Percentiles rank a stretch among this genome's conserved stretches.
phyloP scores from a whole-genome alignment of 2,797 vertebrate genomes.

The Micropoecilia bifurca region DNA sequence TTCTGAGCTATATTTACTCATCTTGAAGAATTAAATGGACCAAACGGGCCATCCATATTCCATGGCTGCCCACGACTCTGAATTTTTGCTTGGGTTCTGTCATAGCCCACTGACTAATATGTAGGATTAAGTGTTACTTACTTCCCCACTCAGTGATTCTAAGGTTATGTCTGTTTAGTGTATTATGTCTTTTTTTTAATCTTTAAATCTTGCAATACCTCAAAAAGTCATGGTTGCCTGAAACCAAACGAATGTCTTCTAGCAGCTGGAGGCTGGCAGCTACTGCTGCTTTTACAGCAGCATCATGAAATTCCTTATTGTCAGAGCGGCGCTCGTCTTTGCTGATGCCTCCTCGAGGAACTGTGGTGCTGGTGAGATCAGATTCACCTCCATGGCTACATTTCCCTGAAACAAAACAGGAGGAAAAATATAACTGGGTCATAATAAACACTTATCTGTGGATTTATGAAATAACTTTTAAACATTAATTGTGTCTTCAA shows the following conservation, averaged over 20 bases:
- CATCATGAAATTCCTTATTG: slow-evolving; percentile 58
- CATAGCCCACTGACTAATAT: neutral
- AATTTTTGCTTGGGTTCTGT: neutral
- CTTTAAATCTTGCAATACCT: slow-evolving; percentile 51
- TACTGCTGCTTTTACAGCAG: slow-evolving; percentile 69
- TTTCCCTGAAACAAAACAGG: slow-evolving; percentile 71
- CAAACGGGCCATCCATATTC: neutral
- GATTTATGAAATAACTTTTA: neutral
- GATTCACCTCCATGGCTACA: slow-evolving; percentile 81
- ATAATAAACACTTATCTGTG: neutral
- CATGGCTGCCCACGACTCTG: neutral
- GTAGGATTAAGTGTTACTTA: neutral
- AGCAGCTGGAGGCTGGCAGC: slow-evolving; percentile 70
- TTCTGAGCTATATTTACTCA: neutral
- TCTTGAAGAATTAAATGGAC: neutral
- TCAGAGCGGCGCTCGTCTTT: slow-evolving; percentile 72
- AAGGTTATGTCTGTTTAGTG: neutral
- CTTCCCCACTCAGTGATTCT: neutral
- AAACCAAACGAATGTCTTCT: slow-evolving; percentile 71
- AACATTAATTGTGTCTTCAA: neutral
- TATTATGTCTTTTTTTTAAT: neutral
- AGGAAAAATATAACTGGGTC: neutral
- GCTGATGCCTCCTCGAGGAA: slow-evolving; percentile 76
- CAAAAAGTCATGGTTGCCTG: slow-evolving; percentile 68
- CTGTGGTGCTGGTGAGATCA: slow-evolving; percentile 63